Evolutionary conservation across 2,888 invertebrate species (phyloP), one percentile per base, ranked within the genome.

Genomic region (Eurytoma californica): DNA sequence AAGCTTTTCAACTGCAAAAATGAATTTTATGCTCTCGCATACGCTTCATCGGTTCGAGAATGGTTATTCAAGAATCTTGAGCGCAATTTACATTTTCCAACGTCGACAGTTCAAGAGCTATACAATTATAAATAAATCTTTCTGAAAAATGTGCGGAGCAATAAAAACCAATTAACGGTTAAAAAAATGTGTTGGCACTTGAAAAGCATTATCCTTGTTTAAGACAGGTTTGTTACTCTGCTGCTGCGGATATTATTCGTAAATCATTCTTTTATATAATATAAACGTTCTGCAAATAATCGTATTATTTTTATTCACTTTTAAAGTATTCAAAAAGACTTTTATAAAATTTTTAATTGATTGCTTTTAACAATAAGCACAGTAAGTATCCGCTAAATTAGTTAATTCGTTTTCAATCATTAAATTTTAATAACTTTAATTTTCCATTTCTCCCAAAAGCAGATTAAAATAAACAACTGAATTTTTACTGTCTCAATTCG

Each of bases 131-230:
- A 58, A 55, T 65, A 69, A 69, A 63, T 57, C 63, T 63, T 63
- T 49, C 39, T 28, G 39, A 39, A 39, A 24, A 39, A 39, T 39
- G 30, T 47, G 30, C 18, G 66, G 13, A 24, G 20, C 61, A 49
- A 73, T 73, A 63, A 78, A 66, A 73, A 73, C 28, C 39, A 73
- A 73, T 72, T 78, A 63, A 69, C 69, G 28, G 55, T 47, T 30
- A 53, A 47, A 61, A 73, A 61, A 63, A 47, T 28, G 20, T 28
- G 49, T 16, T 3, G 18, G 30, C 12, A 18, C 16, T n/a, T n/a
- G 39, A 60, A 68, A 76, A 76, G 57, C n/a, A 18, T 76, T 69
- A 63, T 65, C n/a, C 60, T 66, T 77, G 70, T 49, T 18, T 20
- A 16, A 28, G 70, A 66, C 77, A 65, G 58, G 20, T 76, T 58